Evolutionary conservation across 2,113 vertebrate species (phyloP).

Genomic region (Nymphicus hollandicus): DNA sequence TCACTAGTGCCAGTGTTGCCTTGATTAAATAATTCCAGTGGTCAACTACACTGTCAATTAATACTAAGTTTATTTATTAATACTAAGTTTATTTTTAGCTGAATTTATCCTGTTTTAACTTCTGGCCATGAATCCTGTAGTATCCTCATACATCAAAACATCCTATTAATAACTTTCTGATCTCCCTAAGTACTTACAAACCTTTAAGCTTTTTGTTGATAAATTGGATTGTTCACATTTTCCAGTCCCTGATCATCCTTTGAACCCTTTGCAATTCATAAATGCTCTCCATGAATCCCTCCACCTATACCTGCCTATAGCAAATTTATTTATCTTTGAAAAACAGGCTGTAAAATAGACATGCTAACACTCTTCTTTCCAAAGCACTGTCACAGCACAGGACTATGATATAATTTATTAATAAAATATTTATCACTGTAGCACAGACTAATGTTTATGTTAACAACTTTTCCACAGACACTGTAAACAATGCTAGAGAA

Average conservation of each 20-base stretch:
- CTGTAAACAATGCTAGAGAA: neutral
- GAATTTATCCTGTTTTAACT: neutral
- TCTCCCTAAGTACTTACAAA: neutral
- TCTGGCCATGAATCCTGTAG: neutral
- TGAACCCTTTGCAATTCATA: neutral
- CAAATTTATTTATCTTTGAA: neutral
- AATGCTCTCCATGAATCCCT: neutral
- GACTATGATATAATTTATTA: neutral
- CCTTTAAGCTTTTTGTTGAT: neutral
- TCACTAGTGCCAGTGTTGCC: neutral
- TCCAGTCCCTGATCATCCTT: neutral
- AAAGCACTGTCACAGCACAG: neutral
- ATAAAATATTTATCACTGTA: neutral
- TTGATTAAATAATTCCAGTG: neutral
- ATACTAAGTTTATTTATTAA: neutral
- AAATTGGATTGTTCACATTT: neutral
- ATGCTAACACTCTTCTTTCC: neutral
- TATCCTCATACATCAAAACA: neutral
- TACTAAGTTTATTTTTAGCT: neutral
- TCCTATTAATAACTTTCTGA: neutral
- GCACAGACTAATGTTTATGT: neutral
- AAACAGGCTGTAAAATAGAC: neutral
- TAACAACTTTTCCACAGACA: neutral
- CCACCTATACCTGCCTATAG: neutral
- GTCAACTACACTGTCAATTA: neutral